phyloP scores from a whole-genome alignment of 2,113 vertebrate species.

The Echinops telfairi region DNA sequence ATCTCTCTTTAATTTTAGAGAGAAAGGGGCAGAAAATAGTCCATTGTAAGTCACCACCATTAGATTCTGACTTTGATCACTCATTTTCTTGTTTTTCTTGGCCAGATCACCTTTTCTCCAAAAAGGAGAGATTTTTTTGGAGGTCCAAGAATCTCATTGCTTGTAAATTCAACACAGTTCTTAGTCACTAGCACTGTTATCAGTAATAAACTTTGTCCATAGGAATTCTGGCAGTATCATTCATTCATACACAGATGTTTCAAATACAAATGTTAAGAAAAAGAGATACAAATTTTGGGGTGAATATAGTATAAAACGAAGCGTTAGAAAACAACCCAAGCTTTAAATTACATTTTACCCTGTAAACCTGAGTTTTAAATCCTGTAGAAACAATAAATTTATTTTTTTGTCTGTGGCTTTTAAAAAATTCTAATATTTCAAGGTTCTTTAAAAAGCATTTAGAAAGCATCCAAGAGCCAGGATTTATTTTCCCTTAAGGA shows the following conservation, averaged over 20 bases:
- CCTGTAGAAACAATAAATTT: neutral
- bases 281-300: neutral
- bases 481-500: neutral
- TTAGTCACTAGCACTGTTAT: conserved; percentile 4
- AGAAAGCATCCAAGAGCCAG: neutral
- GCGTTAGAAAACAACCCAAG: neutral
- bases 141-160: neutral
- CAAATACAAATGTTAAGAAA: neutral
- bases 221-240: neutral
- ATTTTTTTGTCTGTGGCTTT: neutral
- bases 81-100: no score
- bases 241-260: neutral
- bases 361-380: neutral
- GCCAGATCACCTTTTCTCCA: neutral
- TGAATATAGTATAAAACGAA: neutral
- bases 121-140: neutral
- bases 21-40: neutral
- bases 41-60: neutral
- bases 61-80: neutral
- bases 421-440: conserved; percentile 43
- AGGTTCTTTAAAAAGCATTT: neutral
- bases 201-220: neutral
- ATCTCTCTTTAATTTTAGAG: neutral
- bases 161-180: neutral
- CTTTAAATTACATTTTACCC: neutral